A percentile compares a stretch with the other conserved stretches of the same genome.
These are phyloP conservation scores for Burhinus oedicnemus DNA, from an alignment of 2,113 vertebrate genomes.

Conservation along the genomic window DNA sequence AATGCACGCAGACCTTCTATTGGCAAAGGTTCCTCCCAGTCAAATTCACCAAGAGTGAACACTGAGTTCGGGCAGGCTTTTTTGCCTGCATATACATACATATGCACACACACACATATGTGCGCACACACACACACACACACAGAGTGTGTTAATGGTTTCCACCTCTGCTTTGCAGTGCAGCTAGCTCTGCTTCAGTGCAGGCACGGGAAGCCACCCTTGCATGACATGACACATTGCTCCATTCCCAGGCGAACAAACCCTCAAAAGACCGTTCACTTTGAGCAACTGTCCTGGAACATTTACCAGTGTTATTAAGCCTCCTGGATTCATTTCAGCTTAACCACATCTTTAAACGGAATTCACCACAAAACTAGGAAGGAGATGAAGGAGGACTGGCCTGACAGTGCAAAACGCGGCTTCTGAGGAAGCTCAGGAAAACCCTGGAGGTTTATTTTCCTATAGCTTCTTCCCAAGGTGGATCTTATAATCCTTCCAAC, in stretches of 20 bases:
- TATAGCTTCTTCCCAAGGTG: not conserved
- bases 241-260: not conserved
- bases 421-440: not conserved
- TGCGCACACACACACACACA: no score
- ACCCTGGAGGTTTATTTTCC: not conserved
- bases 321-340: not conserved
- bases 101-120: not conserved
- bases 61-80: not conserved
- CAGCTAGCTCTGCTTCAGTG: not conserved
- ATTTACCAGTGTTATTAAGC: not conserved
- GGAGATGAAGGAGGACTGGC: not conserved
- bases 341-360: not conserved
- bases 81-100: not conserved
- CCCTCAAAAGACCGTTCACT: not conserved
- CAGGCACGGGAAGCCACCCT: not conserved
- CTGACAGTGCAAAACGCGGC: not conserved
- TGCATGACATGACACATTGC: not conserved
- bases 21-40: not conserved
- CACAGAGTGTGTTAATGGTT: accelerated
- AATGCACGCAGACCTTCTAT: not conserved
- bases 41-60: not conserved
- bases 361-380: not conserved
- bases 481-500: not conserved
- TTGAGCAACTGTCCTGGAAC: not conserved
- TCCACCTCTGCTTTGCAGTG: not conserved